Evolutionary conservation across 2,888 invertebrate species (phyloP).

Genomic region (Nemoura dubitans): DNA sequence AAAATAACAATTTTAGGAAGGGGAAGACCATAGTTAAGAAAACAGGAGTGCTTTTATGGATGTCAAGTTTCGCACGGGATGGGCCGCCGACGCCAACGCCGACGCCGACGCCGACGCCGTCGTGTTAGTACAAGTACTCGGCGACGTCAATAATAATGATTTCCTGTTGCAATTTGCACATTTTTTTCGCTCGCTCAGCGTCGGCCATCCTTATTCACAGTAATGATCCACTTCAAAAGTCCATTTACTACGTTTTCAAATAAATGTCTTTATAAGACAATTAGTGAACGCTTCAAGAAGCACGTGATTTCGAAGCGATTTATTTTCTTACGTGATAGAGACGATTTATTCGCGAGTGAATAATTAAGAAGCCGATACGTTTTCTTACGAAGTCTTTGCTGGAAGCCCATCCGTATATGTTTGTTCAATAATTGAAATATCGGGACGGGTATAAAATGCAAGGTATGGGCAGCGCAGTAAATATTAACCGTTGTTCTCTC

Average conservation of each 20-base stretch:
- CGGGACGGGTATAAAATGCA: background rate
- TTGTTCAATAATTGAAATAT: background rate
- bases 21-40: slow-evolving; percentile 36
- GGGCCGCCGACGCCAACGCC: too few species aligned
- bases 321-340: background rate
- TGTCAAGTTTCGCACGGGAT: slow-evolving; percentile 1
- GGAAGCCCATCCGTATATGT: background rate
- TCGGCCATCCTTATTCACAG: slow-evolving; percentile 28
- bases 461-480: background rate
- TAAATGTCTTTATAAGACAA: slow-evolving; percentile 21
- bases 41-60: slow-evolving; percentile 38
- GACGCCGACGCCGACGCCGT: background rate
- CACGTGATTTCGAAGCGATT: background rate
- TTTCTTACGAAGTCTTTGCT: background rate
- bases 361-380: background rate
- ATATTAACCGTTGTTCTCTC: background rate
- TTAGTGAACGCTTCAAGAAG: background rate
- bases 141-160: slow-evolving; percentile 39
- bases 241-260: slow-evolving; percentile 34
- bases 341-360: background rate
- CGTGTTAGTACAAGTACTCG: slow-evolving; percentile 3
- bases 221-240: slow-evolving; percentile 39
- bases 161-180: slow-evolving; percentile 38
- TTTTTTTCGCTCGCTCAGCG: background rate
- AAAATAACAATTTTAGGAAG: slow-evolving; percentile 22